phyloP scores from a whole-genome alignment of 2,113 vertebrate species.

The Onychostoma macrolepis region DNA sequence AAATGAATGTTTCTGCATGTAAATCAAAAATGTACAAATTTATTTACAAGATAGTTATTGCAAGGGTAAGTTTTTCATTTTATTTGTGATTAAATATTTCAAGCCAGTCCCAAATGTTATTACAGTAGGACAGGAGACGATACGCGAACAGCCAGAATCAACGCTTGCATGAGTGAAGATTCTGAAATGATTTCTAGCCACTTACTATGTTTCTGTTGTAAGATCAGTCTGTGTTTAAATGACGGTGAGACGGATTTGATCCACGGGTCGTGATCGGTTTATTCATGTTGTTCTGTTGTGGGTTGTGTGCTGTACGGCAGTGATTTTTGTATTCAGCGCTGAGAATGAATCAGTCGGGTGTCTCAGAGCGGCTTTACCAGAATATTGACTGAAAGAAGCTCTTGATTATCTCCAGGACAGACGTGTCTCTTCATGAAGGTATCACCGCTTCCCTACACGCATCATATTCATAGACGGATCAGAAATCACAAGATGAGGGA shows the following conservation, averaged over 20 bases:
- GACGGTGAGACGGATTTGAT: neutral
- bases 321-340: constrained; percentile 9
- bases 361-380: neutral
- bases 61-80: neutral
- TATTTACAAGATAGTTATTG: neutral
- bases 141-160: too few relatives aligned
- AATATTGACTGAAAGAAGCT: constrained; percentile 20
- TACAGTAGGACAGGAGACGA: neutral
- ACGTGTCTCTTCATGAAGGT: neutral
- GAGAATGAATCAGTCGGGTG: constrained; percentile 7
- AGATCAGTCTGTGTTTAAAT: neutral
- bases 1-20: too few relatives aligned
- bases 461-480: neutral
- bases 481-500: neutral
- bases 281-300: constrained; percentile 16
- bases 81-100: neutral
- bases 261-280: neutral
- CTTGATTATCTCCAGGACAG: neutral
- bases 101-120: neutral
- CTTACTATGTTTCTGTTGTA: neutral
- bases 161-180: neutral
- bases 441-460: neutral
- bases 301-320: neutral
- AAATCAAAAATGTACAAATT: too few relatives aligned
- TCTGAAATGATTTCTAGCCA: neutral